phyloP scores from a whole-genome alignment of 2,888 invertebrate genomes.

The Drosophila cyrtoloma region DNA sequence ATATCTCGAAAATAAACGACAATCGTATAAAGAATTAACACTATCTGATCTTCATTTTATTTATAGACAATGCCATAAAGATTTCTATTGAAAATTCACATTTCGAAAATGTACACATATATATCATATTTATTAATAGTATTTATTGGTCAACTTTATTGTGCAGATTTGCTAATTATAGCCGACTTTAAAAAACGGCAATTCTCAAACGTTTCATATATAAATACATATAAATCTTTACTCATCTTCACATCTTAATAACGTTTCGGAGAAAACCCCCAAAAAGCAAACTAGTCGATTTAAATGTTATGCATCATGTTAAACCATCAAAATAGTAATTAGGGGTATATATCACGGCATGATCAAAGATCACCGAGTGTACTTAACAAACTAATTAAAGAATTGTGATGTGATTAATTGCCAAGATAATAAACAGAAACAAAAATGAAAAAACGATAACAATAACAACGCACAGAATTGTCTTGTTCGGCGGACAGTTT shows the following conservation, averaged over 20 bases:
- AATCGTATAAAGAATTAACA: not conserved
- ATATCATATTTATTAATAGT: conserved; percentile 20
- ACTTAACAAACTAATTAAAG: conserved; percentile 30
- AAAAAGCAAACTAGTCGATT: not conserved
- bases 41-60: not conserved
- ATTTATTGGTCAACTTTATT: conserved; percentile 11
- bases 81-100: not conserved
- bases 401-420: conserved; percentile 43
- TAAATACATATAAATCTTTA: not conserved
- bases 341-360: not conserved
- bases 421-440: conserved; percentile 4
- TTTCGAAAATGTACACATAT: conserved; percentile 2
- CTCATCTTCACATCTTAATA: not conserved
- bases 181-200: conserved; percentile 7
- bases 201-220: not conserved
- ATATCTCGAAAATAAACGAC: not conserved
- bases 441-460: conserved; percentile 7
- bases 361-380: conserved; percentile 31
- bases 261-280: not conserved
- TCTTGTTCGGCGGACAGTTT: conserved; percentile 24
- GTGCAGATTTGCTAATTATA: conserved; percentile 18
- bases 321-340: not conserved
- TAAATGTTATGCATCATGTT: not conserved
- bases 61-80: conserved; percentile 18
- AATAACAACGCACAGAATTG: conserved; percentile 20